Evolutionary conservation across 2,113 vertebrate species (phyloP).

Genomic region (Porphyrio hochstetteri): DNA sequence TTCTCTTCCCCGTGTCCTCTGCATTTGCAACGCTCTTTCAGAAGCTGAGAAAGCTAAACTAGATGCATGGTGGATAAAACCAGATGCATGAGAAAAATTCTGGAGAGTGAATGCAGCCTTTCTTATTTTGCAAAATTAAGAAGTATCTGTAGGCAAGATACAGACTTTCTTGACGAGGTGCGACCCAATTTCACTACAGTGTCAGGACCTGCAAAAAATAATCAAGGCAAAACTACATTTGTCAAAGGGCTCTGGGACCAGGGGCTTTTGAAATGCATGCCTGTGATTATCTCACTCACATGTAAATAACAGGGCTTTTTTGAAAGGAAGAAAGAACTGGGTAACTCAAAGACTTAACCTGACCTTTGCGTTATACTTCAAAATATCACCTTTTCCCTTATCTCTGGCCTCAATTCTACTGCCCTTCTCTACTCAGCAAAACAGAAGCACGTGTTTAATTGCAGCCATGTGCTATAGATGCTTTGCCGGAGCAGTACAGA

Average conservation of each 20-base stretch:
- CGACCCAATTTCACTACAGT: neutral
- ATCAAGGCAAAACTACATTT: neutral
- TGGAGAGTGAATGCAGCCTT: neutral
- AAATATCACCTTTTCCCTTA: neutral
- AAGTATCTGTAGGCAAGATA: neutral
- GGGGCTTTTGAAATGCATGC: neutral
- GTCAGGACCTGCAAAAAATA: neutral
- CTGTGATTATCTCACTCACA: neutral
- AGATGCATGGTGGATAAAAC: neutral
- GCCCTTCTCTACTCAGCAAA: neutral
- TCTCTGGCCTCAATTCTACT: neutral
- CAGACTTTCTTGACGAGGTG: neutral
- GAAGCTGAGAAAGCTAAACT: neutral
- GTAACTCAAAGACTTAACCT: neutral
- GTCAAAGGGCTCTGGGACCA: neutral
- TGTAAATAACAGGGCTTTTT: neutral
- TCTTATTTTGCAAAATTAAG: neutral
- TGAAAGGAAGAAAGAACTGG: neutral
- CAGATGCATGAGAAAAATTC: neutral
- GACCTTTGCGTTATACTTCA: neutral
- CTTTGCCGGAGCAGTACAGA: neutral
- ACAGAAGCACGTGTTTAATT: neutral
- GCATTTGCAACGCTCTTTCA: neutral
- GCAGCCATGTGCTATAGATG: neutral
- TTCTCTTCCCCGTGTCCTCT: neutral